phyloP scores from a whole-genome alignment of 2,113 vertebrate species.

The Rhegmatorhina hoffmannsi region DNA sequence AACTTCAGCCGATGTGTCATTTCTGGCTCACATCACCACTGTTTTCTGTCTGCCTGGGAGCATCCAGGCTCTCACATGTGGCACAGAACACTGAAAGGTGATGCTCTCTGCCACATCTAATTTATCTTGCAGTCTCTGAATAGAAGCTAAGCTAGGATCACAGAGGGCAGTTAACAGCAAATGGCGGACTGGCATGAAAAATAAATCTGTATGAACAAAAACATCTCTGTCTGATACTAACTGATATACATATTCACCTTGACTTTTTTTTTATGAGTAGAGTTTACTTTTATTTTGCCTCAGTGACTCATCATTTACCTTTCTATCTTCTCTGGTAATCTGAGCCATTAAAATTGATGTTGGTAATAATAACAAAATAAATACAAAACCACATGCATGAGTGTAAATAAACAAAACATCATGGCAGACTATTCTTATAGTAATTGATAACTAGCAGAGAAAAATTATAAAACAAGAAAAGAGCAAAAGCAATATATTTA shows the following conservation, averaged over 20 bases:
- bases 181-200: background rate
- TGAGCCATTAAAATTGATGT: background rate
- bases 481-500: background rate
- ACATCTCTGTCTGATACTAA: background rate
- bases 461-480: background rate
- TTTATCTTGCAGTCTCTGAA: background rate
- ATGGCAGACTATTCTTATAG: background rate
- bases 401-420: background rate
- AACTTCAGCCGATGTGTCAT: fast-evolving
- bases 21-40: background rate
- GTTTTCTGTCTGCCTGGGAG: background rate
- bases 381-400: background rate
- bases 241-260: background rate
- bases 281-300: background rate
- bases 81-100: background rate
- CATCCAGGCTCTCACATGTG: background rate
- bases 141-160: background rate
- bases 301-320: background rate
- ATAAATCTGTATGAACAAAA: background rate
- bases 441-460: background rate
- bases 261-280: background rate
- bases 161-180: background rate
- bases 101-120: background rate
- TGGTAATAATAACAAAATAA: background rate
- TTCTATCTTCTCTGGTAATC: background rate